Base-by-base conservation (phyloP, 2,888 invertebrate genomes). In the Apeira syringaria region DNA sequence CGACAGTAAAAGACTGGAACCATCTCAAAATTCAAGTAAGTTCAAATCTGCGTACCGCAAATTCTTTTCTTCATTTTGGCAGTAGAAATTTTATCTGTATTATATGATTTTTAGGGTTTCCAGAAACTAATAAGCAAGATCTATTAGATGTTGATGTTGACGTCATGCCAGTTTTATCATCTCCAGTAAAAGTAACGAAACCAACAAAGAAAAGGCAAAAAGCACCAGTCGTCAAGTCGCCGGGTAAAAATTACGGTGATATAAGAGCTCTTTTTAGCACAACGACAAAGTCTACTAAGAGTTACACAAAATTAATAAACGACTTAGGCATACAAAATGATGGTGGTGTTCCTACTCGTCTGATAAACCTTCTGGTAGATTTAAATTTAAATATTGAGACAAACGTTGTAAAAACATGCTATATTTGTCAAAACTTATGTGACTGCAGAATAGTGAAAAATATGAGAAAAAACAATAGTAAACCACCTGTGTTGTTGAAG, bases 231-330 rank as follows among this genome's bases (percentile, higher is more conserved):
- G 11, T 45, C 2, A 86, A 82, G 59, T 77, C 84, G 6, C 80
- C 79, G 0, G 61, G 49, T 2, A 82, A 85, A 69, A 82, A 75
- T 74, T 68, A 91, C 63, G 84, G 90, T 0, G 92, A 93, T 44
- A 92, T 93, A 17, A 75, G 92, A 64, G 86, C 88, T 32, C 76
- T 92, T 47, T 92, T 92, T 32, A 80, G 83, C 47, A 80, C 83
- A 5, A 74, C 74, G 0, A 87, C 83, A 0, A 90, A 83, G 64
- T 83, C 84, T n/a, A 86, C 83, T 7, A 80, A 84, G 46, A 90
- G 72, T 61, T 81, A 90, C 35, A 87, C 85, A 1, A 88, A 87
- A 68, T 57, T 81, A 18, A 75, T 86, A 8, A 81, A 74, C 46
- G 84, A 87, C 50, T 58, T 85, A 40, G 77, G 83, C 0, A 68